Evolutionary conservation across 2,888 invertebrate genomes (phyloP).

Genomic region (Liposcelis brunnea): DNA sequence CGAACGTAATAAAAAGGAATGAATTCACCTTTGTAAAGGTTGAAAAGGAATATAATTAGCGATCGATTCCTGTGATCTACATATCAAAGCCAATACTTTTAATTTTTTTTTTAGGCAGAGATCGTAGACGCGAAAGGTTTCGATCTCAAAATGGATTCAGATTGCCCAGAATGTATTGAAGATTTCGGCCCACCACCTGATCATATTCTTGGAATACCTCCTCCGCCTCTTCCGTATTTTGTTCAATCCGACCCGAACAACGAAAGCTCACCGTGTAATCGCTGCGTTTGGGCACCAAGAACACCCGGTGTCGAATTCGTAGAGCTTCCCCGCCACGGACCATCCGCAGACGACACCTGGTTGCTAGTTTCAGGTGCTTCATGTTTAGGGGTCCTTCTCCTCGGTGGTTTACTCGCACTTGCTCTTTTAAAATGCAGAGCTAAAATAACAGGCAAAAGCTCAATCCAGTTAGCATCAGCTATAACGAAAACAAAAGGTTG

Average conservation of each 20-base stretch:
- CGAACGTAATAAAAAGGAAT: too few species aligned
- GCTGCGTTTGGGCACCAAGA: slow-evolving; percentile 18
- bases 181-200: slow-evolving; percentile 62
- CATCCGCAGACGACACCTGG: slow-evolving; percentile 60
- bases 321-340: slow-evolving; percentile 62
- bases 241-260: slow-evolving; percentile 32
- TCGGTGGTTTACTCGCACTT: slow-evolving; percentile 59
- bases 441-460: slow-evolving; percentile 36
- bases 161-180: slow-evolving; percentile 25
- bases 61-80: too few species aligned
- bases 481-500: slow-evolving; percentile 26
- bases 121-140: too few species aligned
- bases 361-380: slow-evolving; percentile 61
- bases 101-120: too few species aligned
- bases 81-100: too few species aligned
- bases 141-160: slow-evolving; percentile 19
- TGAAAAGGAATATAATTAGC: too few species aligned
- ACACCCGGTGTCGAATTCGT: slow-evolving; percentile 53
- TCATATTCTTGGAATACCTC: slow-evolving; percentile 64
- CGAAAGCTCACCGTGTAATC: slow-evolving; percentile 24
- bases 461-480: slow-evolving; percentile 23
- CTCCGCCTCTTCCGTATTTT: slow-evolving; percentile 67
- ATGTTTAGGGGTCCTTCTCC: slow-evolving; percentile 58
- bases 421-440: slow-evolving; percentile 69
- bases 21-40: too few species aligned